These are phyloP conservation scores for Pangasius larnaudii DNA, from an alignment of 2,797 vertebrate genomes.

Conservation along the genomic window DNA sequence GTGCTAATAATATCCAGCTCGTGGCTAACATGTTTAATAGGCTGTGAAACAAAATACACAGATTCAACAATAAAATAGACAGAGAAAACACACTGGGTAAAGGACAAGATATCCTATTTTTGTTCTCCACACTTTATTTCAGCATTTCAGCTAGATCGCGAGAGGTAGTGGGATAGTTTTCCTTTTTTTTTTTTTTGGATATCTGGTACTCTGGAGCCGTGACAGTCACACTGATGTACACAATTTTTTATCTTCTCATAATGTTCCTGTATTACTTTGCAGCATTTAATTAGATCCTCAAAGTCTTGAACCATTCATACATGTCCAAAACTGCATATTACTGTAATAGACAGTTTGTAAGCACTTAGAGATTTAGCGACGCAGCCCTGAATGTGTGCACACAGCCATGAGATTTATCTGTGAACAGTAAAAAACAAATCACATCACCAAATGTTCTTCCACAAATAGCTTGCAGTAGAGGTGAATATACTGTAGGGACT, in stretches of 20 bases:
- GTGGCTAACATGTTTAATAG: background rate
- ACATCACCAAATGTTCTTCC: background rate
- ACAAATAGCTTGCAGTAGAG: background rate
- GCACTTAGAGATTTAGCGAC: too few relatives aligned
- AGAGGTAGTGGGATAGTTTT: too few relatives aligned
- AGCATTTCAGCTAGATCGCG: too few relatives aligned
- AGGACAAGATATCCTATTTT: too few relatives aligned
- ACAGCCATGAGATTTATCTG: background rate
- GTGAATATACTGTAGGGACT: background rate
- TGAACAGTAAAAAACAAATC: background rate
- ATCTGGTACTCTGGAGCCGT: too few relatives aligned
- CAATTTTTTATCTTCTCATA: background rate
- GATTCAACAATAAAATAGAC: background rate
- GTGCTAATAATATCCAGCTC: background rate
- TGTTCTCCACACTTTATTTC: too few relatives aligned
- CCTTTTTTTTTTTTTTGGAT: too few relatives aligned
- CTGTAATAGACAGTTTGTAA: background rate
- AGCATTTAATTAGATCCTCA: background rate
- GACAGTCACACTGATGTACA: too few relatives aligned
- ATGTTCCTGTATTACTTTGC: background rate
- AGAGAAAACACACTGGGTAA: background rate
- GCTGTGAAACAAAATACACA: background rate
- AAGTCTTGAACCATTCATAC: background rate
- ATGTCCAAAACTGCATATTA: background rate
- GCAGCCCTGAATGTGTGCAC: too few relatives aligned